Evolutionary conservation across 2,888 invertebrate species (phyloP), one percentile per base, ranked within the genome.

Genomic region (Mythimna ferrago): DNA sequence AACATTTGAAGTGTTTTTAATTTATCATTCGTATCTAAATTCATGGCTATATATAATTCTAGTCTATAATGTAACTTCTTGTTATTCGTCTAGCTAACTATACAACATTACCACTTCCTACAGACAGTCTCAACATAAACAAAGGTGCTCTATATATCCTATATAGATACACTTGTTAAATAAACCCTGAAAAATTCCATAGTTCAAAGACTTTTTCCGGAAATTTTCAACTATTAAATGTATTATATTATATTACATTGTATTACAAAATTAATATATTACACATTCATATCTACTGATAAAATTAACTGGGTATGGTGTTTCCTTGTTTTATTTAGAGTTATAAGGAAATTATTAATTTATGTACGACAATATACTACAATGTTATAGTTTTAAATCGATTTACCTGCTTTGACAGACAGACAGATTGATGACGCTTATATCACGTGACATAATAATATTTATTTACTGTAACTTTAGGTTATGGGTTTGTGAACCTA

Each of bases 301-400:
- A 83, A 74, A 72, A 78, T 70, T 66, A 85, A 72, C 60, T 3
- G 14, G 63, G 62, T 60, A 57, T 35, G 53, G 9, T 71, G 32
- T 74, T 86, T 86, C 84, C 86, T 83, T 66, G 73, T 81, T 78
- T 62, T 77, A 73, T 76, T 80, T 81, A 38, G 19, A 74, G 63
- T 38, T 56, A 62, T 53, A 54, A 73, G 78, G 73, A 77, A 75
- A 73, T 57, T 73, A 44, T 70, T 73, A 2, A 51, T 70, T 44
- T 73, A 70, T 2, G 21, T 70, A 67, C 60, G 64, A 53, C 14
- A 35, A 0, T 63, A 70, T 9, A 32, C 14, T 53, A 53, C 64
- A 26, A 51, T 44, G 4, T n/a, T 4, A 51, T 19, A 11, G 32
- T 32, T 68, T 61, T 26, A 16, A 58, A 82, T 65, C 51, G 41